These are phyloP conservation scores for Drosophila teissieri DNA, from an alignment of 1,140 invertebrate species.

Conservation along the genomic window DNA sequence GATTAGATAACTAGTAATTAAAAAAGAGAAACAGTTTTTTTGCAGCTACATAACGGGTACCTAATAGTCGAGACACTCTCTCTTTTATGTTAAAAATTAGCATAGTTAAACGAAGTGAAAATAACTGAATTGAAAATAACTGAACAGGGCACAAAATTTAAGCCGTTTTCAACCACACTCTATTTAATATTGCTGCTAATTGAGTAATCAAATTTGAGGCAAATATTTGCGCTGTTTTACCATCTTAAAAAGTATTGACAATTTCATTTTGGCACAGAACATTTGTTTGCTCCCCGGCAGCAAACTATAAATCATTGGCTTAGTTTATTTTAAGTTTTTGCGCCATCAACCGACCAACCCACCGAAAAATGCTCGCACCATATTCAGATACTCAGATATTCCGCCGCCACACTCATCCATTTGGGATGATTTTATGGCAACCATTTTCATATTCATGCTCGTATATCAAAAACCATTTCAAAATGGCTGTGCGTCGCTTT, in stretches of 20 bases:
- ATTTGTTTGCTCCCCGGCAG: conserved; percentile 26
- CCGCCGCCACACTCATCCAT: conserved; percentile 55
- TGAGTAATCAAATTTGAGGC: conserved; percentile 38
- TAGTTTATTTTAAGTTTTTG: conserved; percentile 53
- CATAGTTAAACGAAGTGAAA: no score
- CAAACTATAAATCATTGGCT: conserved; percentile 69
- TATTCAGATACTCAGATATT: conserved; percentile 47
- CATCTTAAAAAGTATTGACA: conserved; percentile 56
- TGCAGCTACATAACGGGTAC: no score
- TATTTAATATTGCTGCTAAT: conserved; percentile 29
- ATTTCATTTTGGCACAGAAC: conserved; percentile 41
- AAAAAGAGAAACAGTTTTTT: no score
- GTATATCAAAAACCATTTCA: conserved; percentile 76
- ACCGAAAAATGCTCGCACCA: conserved; percentile 25
- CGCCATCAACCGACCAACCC: background rate
- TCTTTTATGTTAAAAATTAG: no score
- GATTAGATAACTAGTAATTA: fast-evolving
- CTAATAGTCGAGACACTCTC: no score
- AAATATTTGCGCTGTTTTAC: conserved; percentile 30
- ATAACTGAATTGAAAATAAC: no score
- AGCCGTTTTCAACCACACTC: background rate
- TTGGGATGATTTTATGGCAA: conserved; percentile 68
- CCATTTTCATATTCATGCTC: conserved; percentile 60
- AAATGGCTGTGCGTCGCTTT: conserved; percentile 55
- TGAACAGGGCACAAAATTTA: background rate